phyloP scores from a whole-genome alignment of 2,888 invertebrate genomes.

The Gasteruption jaculator region DNA sequence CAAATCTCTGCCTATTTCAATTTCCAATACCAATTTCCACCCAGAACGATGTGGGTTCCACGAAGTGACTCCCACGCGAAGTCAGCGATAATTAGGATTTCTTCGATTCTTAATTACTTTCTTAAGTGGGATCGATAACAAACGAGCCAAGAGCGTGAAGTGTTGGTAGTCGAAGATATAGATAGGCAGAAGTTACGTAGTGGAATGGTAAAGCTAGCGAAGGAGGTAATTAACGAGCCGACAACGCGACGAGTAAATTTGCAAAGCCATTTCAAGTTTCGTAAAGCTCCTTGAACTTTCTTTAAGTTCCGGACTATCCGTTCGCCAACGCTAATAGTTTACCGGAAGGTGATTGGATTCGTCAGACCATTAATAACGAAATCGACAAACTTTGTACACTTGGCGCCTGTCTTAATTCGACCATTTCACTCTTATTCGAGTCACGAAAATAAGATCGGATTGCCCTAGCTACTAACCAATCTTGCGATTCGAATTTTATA shows the following conservation, averaged over 20 bases:
- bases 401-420: conserved; percentile 24
- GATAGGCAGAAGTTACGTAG: conserved; percentile 4
- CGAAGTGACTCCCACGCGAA: no score
- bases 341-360: conserved; percentile 40
- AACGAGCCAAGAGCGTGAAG: conserved; percentile 16
- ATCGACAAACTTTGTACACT: conserved; percentile 47
- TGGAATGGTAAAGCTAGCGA: conserved; percentile 17
- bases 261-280: conserved; percentile 49
- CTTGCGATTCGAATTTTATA: no score
- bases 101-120: no score
- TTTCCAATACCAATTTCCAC: no score
- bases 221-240: conserved; percentile 41
- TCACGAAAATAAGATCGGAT: no score
- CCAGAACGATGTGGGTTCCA: no score
- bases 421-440: no score
- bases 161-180: conserved; percentile 6
- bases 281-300: conserved; percentile 34
- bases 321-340: conserved; percentile 36
- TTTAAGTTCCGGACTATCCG: conserved; percentile 27
- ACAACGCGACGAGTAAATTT: conserved; percentile 44
- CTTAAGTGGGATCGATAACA: conserved; percentile 13
- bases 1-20: no score
- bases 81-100: no score
- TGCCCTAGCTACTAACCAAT: no score
- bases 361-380: conserved; percentile 40